Evolutionary conservation across 2,113 vertebrate species (phyloP).

Genomic region (Alethe diademata): DNA sequence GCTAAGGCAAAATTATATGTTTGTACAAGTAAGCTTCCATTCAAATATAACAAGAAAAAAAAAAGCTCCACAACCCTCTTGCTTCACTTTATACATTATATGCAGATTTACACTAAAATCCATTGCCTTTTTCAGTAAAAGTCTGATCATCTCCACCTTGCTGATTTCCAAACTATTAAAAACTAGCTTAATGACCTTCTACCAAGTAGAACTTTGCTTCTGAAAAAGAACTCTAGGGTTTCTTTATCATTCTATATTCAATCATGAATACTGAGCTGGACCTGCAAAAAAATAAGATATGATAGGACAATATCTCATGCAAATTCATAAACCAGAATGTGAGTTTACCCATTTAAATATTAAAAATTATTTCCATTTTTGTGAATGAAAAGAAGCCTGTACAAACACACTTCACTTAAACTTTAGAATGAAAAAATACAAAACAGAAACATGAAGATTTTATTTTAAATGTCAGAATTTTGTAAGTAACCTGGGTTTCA

Average conservation of each 20-base stretch:
- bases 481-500: conserved; percentile 51
- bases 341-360: conserved; percentile 24
- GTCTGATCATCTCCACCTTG: conserved; percentile 52
- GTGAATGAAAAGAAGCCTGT: conserved; percentile 64
- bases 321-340: conserved; percentile 63
- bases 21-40: conserved; percentile 29
- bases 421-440: conserved; percentile 48
- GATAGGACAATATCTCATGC: conserved; percentile 47
- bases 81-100: conserved; percentile 58
- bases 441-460: conserved; percentile 52
- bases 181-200: conserved; percentile 53
- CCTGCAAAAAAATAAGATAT: conserved; percentile 51
- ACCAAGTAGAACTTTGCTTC: conserved; percentile 52
- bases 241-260: conserved; percentile 60
- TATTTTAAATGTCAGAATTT: conserved; percentile 61
- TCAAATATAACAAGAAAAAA: conserved; percentile 54
- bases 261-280: conserved; percentile 54
- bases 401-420: conserved; percentile 64
- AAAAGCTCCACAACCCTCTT: conserved; percentile 36
- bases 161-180: conserved; percentile 57
- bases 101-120: conserved; percentile 42
- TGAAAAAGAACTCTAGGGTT: conserved; percentile 41
- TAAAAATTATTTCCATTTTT: conserved; percentile 67
- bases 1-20: conserved; percentile 30
- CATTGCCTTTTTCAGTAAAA: conserved; percentile 26